A percentile compares a stretch with the other conserved stretches of the same genome.
These are phyloP conservation scores for human DNA, from an alignment of 2,113 vertebrate genomes.

Conservation along the genomic window DNA sequence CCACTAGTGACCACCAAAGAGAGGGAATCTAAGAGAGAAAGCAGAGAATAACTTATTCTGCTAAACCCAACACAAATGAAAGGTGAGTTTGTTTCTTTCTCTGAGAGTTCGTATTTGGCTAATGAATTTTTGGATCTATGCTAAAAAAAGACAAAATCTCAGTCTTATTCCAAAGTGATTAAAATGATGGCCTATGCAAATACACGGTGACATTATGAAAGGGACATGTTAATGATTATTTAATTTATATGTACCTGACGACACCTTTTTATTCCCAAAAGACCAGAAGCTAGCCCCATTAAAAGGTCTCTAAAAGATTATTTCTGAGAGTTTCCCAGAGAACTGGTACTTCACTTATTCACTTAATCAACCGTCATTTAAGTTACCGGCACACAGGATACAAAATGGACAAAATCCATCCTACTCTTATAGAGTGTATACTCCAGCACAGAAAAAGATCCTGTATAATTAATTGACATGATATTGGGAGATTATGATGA, in stretches of 20 bases:
- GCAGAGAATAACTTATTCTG: background rate
- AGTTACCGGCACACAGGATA: background rate
- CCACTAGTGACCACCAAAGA: background rate
- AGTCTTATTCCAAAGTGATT: background rate
- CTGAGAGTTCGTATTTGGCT: background rate
- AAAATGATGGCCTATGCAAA: background rate
- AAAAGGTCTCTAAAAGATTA: background rate
- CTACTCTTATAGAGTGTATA: background rate
- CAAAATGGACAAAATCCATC: background rate
- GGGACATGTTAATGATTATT: background rate
- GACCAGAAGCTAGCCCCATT: background rate
- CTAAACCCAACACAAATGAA: background rate
- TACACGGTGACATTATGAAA: background rate
- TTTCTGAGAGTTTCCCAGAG: background rate
- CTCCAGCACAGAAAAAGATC: background rate
- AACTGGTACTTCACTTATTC: background rate
- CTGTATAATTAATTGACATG: background rate
- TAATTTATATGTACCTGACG: background rate
- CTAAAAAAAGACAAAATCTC: background rate
- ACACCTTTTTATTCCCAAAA: background rate
- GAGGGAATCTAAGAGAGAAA: background rate
- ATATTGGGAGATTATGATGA: background rate
- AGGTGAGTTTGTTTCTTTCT: background rate
- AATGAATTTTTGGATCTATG: background rate
- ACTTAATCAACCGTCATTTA: background rate